phyloP scores from a whole-genome alignment of 2,888 invertebrate genomes.

The Labia minor region DNA sequence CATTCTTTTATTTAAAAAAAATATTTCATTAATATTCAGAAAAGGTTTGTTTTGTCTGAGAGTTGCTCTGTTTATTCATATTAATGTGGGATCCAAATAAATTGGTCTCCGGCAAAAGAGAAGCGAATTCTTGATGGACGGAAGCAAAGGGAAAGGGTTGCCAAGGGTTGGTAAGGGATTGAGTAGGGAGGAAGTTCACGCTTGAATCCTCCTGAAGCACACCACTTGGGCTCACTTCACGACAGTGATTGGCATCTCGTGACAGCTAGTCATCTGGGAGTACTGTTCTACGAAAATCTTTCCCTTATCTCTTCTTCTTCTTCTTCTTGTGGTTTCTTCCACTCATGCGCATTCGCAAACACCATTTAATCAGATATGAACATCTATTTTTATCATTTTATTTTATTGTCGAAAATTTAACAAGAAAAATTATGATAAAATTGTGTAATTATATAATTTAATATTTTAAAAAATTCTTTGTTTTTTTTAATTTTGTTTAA shows the following conservation, averaged over 20 bases:
- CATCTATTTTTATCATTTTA: too few relatives aligned
- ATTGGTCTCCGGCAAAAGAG: neutral
- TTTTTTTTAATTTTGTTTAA: too few relatives aligned
- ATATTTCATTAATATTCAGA: too few relatives aligned
- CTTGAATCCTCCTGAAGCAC: neutral
- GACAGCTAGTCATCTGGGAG: neutral
- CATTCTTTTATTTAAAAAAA: too few relatives aligned
- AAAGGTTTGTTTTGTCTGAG: too few relatives aligned
- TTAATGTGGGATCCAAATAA: neutral
- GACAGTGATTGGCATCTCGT: neutral
- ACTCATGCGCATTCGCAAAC: too few relatives aligned
- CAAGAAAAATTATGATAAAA: too few relatives aligned
- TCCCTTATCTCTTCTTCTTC: neutral
- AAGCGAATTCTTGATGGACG: neutral
- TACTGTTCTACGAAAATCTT: neutral
- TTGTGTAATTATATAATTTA: too few relatives aligned
- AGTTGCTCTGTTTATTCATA: neutral
- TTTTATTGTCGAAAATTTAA: too few relatives aligned
- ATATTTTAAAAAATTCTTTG: too few relatives aligned
- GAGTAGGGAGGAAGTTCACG: neutral
- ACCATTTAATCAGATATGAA: too few relatives aligned
- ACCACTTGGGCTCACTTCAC: slow-evolving; percentile 4
- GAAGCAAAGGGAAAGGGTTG: neutral
- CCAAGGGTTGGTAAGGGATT: neutral
- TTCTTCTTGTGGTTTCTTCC: neutral